Base-by-base conservation (phyloP, 2,888 invertebrate genomes). In the Cryptus armator region DNA sequence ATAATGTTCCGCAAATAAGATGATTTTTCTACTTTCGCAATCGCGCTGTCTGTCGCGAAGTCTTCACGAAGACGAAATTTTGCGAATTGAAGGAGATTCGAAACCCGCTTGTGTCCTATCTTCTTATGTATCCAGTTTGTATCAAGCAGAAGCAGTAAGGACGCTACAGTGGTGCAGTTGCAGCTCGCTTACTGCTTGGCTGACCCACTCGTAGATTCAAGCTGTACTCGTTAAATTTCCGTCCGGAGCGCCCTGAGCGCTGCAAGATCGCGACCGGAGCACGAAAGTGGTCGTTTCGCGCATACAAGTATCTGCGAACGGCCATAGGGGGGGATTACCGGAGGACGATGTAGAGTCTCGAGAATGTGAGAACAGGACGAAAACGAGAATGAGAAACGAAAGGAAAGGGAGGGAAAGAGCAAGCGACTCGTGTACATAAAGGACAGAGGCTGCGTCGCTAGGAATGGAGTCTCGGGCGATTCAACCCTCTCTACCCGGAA, bases 151-250 rank as follows among this genome's bases (percentile, higher is more conserved):
- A n/a, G 62, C 16, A 37, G 56, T 37, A 12, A 44, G 16, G 46
- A 74, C 12, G 67, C 12, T 44, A 24, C 53, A 48, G 37, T 12
- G 12, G 44, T 37, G 66, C 16, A 44, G 19, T 14, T 37, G 66
- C 46, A 37, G 24, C 24, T 76, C 37, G 32, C n/a, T 53, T 62
- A 64, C n/a, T 75, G 67, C 70, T 75, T 10, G 77, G 82, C 81
- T 85, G 84, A 85, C 79, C 79, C 76, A 83, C 80, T 78, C 80
- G 85, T 83, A 74, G 81, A 85, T 86, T 83, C 81, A 76, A 79
- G 81, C 76, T 44, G 43, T 24, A 81, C 83, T 86, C 86, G 86
- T 86, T 86, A 86, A 86, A 86, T 86, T 86, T 84, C 84, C 76
- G 86, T 81, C 78, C 70, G 78, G 64, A 81, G 86, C 62, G 68